Base-by-base conservation (phyloP, 2,888 invertebrate species). In the Operophtera brumata region DNA sequence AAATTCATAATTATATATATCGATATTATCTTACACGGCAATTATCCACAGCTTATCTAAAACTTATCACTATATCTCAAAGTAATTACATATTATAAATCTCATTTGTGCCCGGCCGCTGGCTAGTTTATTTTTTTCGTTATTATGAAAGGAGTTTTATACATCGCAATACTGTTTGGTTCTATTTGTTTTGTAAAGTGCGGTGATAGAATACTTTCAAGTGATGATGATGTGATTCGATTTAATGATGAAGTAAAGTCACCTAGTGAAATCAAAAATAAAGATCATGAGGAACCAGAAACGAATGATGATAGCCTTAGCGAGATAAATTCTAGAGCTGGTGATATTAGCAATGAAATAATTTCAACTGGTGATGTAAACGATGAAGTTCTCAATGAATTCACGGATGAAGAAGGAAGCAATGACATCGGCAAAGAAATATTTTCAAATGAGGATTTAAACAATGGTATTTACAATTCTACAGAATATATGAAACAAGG, bases 131-230 rank as follows among this genome's bases (percentile, higher is more conserved):
- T 43, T 42, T 26, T 46, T 47, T 28, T 44, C 28, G 36, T 54
- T 55, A 50, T 45, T 52, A 49, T 47, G 53, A 53, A 53, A 55
- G 34, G 42, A 49, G 37, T 47, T 49, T 42, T 48, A 1, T 30
- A 20, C 20, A 25, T 36, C 7, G 26, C 43, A 54, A 43, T 53
- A 40, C 46, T 47, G 20, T 11, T 47, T 44, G 7, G 39, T 8
- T 6, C 34, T 44, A 12, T 43, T 9, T 44, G 32, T 50, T 11
- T 25, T 39, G 34, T 32, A 32, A 11, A 34, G 14, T 20, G 39
- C 34, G 43, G 13, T 14, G 34, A 13, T 14, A 28, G n/a, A 11
- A 20, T 26, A n/a, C 0, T 10, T 12, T 20, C n/a, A 20, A 36
- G 42, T 42, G 42, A 41, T 26, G 25, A 47, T 8, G 13, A 12